phyloP scores from a whole-genome alignment of 2,797 vertebrate species.

The Phrynocephalus guinanensis region DNA sequence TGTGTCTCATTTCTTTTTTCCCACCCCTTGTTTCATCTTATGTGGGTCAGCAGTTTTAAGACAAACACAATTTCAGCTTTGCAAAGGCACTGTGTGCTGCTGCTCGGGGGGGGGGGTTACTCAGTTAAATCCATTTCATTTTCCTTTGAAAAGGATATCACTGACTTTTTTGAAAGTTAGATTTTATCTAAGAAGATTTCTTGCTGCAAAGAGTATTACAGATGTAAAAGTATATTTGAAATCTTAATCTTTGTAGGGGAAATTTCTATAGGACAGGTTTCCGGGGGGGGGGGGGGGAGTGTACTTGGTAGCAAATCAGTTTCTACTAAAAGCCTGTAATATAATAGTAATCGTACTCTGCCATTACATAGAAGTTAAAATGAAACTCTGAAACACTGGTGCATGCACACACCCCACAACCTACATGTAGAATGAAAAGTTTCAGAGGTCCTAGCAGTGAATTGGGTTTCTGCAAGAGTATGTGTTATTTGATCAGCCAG shows the following conservation, averaged over 20 bases:
- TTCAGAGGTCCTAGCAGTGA: no score
- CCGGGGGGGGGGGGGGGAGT: not conserved
- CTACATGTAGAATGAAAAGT: not conserved
- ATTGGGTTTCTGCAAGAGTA: no score
- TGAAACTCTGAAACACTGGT: no score
- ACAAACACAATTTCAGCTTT: not conserved
- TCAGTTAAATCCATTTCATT: constrained; percentile 22
- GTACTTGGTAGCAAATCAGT: not conserved
- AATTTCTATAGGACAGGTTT: not conserved
- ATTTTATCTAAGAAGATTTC: not conserved
- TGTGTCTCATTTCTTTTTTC: not conserved
- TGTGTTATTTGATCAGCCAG: no score
- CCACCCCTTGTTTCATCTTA: constrained; percentile 45
- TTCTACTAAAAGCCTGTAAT: not conserved
- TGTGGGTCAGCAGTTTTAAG: constrained; percentile 1
- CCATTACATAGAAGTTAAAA: not conserved
- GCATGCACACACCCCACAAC: not conserved
- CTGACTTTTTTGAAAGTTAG: not conserved
- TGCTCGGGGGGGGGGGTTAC: not conserved
- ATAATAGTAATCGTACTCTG: no score
- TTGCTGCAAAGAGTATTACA: not conserved
- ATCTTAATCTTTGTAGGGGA: not conserved
- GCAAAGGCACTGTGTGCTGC: constrained; percentile 15
- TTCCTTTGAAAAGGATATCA: not conserved
- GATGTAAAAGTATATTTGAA: not conserved